Conservation (phyloP, 2,797 vertebrate species). For the Pyrocephalus nanus region DNA sequence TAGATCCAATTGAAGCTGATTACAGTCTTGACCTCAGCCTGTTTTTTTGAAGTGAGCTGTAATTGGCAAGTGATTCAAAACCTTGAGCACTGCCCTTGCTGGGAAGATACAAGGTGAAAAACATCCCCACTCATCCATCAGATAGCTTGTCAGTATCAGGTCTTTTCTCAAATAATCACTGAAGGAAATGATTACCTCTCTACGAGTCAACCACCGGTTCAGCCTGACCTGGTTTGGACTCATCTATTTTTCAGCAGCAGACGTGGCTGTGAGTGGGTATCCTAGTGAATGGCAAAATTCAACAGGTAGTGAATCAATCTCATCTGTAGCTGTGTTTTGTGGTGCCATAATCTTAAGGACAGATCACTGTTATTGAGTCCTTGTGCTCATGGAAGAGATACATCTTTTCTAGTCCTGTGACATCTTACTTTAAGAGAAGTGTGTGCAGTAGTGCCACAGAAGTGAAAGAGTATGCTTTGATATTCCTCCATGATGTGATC, state of each 20-base stretch:
- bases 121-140: background rate
- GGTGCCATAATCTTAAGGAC: background rate
- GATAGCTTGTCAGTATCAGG: background rate
- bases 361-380: background rate
- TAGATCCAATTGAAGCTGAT: background rate
- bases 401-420: background rate
- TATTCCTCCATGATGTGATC: background rate
- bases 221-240: background rate
- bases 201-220: background rate
- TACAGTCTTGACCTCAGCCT: background rate
- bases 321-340: background rate
- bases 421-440: background rate
- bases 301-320: background rate
- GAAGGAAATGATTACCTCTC: background rate
- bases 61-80: background rate
- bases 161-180: background rate
- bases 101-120: background rate
- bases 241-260: background rate
- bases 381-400: background rate
- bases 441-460: background rate
- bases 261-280: background rate
- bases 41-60: background rate
- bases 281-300: background rate
- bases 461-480: fast-evolving
- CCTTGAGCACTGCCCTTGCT: background rate